A percentile compares a stretch with the other conserved stretches of the same genome.
Conservation (phyloP, 2,797 vertebrate genomes). For the Eidolon dupreanum region DNA sequence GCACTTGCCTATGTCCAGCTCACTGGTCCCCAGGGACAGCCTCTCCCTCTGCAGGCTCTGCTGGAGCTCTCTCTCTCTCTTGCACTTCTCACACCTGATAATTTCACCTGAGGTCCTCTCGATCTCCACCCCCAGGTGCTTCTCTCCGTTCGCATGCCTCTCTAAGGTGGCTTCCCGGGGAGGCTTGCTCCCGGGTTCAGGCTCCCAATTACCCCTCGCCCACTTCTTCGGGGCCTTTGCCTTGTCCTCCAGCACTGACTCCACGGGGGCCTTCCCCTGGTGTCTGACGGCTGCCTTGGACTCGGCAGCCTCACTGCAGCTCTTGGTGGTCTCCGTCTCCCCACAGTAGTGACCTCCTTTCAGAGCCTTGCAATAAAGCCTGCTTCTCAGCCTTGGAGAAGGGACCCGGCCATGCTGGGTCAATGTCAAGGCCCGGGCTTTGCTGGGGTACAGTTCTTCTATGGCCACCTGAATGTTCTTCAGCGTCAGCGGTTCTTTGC, state of each 20-base stretch:
- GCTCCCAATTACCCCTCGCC: conserved; percentile 83
- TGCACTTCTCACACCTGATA: conserved; percentile 85
- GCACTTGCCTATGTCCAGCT: conserved; percentile 57
- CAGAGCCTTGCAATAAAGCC: conserved; percentile 84
- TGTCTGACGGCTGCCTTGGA: conserved; percentile 75
- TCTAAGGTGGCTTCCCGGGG: conserved; percentile 79
- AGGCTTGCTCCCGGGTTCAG: conserved; percentile 71
- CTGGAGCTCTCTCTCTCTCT: conserved; percentile 78
- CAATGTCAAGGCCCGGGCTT: conserved; percentile 84
- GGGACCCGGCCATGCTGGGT: conserved; percentile 88
- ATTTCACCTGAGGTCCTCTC: conserved; percentile 76
- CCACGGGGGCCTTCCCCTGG: conserved; percentile 79
- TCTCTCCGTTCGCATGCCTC: conserved; percentile 74
- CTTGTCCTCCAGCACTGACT: conserved; percentile 79
- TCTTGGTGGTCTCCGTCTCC: conserved; percentile 75
- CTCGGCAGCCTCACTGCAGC: background rate
- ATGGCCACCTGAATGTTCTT: conserved; percentile 90
- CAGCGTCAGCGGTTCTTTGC: conserved; percentile 91
- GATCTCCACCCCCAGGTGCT: conserved; percentile 74
- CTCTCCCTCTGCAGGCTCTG: conserved; percentile 78
- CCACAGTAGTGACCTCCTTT: conserved; percentile 91
- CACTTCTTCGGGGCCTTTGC: conserved; percentile 83
- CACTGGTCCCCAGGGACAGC: conserved; percentile 70
- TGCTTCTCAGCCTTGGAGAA: conserved; percentile 86
- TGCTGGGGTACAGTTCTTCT: conserved; percentile 93